A percentile compares a stretch with the other conserved stretches of the same genome.
These are phyloP conservation scores for Percopsis omiscomaycus DNA, from an alignment of 2,797 vertebrate genomes.

Conservation along the genomic window DNA sequence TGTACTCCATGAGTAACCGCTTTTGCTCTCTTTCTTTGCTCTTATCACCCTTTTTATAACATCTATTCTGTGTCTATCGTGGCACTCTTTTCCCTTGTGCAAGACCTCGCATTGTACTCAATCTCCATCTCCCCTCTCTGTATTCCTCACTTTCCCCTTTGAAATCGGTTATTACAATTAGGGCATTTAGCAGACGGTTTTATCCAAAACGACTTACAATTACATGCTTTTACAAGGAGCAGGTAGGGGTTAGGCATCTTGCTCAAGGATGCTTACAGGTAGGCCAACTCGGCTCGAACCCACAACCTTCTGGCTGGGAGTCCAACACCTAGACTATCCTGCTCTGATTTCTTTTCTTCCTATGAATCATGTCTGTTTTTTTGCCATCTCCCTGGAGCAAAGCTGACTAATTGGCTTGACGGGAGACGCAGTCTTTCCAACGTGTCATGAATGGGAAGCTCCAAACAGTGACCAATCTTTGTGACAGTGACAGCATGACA, in stretches of 20 bases:
- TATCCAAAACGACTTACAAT: too few species aligned
- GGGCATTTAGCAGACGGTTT: too few species aligned
- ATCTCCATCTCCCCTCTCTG: slow-evolving; percentile 1
- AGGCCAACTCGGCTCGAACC: too few species aligned
- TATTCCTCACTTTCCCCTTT: not conserved
- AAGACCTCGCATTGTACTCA: not conserved
- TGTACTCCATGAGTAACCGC: slow-evolving; percentile 49
- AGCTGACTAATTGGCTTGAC: slow-evolving; percentile 46
- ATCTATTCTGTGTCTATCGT: slow-evolving; percentile 2
- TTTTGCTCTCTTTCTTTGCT: slow-evolving; percentile 19
- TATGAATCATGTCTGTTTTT: not conserved
- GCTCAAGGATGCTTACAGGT: too few species aligned
- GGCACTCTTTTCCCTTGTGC: not conserved
- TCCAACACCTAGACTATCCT: too few species aligned
- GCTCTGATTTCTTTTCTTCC: not conserved
- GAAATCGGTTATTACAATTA: too few species aligned
- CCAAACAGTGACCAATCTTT: slow-evolving; percentile 41
- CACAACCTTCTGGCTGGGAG: too few species aligned
- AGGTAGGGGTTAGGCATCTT: too few species aligned
- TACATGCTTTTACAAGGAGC: too few species aligned
- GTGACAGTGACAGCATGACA: slow-evolving; percentile 7
- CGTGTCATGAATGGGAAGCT: slow-evolving; percentile 38
- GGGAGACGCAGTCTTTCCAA: slow-evolving; percentile 31
- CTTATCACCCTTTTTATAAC: not conserved
- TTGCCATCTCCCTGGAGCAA: slow-evolving; percentile 34